phyloP scores from a whole-genome alignment of 2,113 vertebrate genomes.

The Prionailurus viverrinus region DNA sequence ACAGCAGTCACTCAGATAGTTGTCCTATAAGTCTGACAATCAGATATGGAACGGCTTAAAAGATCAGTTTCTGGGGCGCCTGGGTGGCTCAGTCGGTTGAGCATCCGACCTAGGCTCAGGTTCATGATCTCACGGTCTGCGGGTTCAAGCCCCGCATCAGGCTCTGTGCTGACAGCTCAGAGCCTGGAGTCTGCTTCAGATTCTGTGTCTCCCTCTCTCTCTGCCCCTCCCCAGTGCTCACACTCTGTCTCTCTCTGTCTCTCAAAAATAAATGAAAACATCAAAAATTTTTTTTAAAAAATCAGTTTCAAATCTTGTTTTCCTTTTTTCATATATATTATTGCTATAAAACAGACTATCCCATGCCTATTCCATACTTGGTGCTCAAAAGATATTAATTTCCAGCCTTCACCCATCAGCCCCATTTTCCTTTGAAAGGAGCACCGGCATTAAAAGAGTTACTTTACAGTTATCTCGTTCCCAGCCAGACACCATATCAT shows the following conservation, averaged over 20 bases:
- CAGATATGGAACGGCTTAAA: neutral
- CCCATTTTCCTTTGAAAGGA: neutral
- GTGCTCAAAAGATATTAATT: conserved; percentile 3
- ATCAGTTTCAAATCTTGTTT: neutral
- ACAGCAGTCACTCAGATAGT: neutral
- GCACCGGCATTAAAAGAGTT: neutral
- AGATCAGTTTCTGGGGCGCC: neutral
- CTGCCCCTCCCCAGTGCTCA: too few relatives aligned
- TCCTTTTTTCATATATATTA: neutral
- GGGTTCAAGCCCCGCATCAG: too few relatives aligned
- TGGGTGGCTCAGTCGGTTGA: too few relatives aligned
- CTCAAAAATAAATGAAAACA: too few relatives aligned
- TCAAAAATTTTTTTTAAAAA: neutral
- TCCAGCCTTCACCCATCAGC: neutral
- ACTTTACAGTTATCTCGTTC: neutral
- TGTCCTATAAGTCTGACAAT: neutral
- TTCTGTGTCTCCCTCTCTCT: too few relatives aligned
- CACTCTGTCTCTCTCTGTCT: too few relatives aligned
- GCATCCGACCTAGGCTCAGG: too few relatives aligned
- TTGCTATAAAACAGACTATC: neutral
- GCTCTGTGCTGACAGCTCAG: too few relatives aligned
- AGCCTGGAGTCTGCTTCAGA: too few relatives aligned
- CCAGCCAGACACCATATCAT: neutral
- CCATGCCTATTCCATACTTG: neutral
- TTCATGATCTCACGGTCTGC: too few relatives aligned